A percentile compares a stretch with the other conserved stretches of the same genome.
Evolutionary conservation across 2,113 vertebrate species (phyloP).

Genomic region (Istiophorus platypterus): DNA sequence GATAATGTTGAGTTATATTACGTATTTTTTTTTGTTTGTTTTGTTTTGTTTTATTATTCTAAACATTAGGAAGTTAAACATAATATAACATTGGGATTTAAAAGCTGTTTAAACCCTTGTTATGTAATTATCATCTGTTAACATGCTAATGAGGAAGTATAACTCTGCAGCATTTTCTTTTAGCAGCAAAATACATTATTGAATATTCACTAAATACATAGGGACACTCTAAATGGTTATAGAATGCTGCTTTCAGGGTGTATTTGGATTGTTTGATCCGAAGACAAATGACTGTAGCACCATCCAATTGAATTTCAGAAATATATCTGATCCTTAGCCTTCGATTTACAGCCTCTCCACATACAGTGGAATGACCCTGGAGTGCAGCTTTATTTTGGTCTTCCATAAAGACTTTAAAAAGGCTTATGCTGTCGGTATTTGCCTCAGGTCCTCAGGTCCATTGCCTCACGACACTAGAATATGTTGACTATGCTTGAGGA

Average conservation of each 20-base stretch:
- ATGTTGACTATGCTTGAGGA: background rate
- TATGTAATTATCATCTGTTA: background rate
- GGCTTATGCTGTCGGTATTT: conserved; percentile 1
- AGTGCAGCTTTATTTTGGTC: background rate
- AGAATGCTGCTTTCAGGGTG: background rate
- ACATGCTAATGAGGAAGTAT: background rate
- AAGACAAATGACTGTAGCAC: background rate
- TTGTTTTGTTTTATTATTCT: too few species aligned
- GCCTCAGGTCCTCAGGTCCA: background rate
- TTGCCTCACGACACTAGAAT: background rate
- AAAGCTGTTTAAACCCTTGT: background rate
- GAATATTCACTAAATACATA: background rate
- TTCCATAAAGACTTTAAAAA: background rate
- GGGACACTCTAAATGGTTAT: background rate
- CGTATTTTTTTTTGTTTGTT: too few species aligned
- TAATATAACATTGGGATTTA: background rate
- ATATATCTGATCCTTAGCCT: background rate
- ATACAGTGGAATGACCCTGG: background rate
- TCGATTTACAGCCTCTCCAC: background rate
- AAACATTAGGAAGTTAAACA: too few species aligned
- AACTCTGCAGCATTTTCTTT: background rate
- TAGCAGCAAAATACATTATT: background rate
- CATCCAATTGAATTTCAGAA: background rate
- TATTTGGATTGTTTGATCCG: background rate
- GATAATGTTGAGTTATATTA: background rate